A percentile compares a stretch with the other conserved stretches of the same genome.
Conservation (phyloP, 2,113 vertebrate genomes). For the Heliornis fulica region DNA sequence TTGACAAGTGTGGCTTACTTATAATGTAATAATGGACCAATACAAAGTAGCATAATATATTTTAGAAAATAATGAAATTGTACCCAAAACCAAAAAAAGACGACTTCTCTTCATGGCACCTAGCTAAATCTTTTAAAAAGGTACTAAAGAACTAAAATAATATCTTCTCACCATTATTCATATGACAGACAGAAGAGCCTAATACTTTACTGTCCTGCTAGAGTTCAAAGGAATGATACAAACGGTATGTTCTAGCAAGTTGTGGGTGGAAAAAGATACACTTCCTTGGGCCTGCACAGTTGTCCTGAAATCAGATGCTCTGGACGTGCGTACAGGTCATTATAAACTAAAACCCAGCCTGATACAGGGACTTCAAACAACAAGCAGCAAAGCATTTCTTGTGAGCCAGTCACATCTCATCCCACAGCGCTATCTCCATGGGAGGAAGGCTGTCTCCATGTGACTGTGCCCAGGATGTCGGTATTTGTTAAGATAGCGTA, state of each 20-base stretch:
- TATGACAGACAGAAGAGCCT: not conserved
- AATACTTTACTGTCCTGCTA: not conserved
- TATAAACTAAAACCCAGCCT: not conserved
- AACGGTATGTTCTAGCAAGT: not conserved
- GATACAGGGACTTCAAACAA: not conserved
- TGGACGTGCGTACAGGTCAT: not conserved
- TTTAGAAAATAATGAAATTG: not conserved
- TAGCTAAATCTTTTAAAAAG: not conserved
- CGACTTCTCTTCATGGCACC: not conserved
- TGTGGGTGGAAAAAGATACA: not conserved
- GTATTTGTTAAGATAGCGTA: not conserved
- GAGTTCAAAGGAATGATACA: not conserved
- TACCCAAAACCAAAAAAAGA: not conserved
- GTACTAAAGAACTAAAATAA: not conserved
- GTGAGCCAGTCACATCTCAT: not conserved
- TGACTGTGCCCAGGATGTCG: not conserved
- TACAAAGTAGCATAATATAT: not conserved
- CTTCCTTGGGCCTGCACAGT: not conserved
- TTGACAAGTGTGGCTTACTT: constrained; percentile 21
- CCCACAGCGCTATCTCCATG: not conserved
- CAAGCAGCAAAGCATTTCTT: not conserved
- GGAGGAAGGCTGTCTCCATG: not conserved
- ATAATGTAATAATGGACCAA: not conserved
- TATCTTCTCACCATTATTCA: not conserved
- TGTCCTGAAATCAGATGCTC: not conserved